Conservation (phyloP, 2,888 invertebrate species). For the Pristionchus maxplancki region DNA sequence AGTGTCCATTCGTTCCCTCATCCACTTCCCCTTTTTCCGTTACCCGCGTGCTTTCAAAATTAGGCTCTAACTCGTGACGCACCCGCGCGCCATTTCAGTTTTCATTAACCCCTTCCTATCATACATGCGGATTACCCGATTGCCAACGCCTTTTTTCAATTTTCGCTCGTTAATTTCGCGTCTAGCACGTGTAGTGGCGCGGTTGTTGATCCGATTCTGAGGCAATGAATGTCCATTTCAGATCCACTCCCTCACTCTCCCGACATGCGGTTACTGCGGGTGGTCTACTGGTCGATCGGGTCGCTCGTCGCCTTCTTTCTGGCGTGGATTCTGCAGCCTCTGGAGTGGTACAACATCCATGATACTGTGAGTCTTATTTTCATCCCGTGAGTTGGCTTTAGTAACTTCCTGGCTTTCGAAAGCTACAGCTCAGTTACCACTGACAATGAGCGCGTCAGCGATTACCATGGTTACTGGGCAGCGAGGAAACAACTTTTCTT, state of each 20-base stretch:
- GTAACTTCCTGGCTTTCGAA: too few relatives aligned
- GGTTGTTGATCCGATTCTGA: background rate
- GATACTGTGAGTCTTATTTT: background rate
- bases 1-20: background rate
- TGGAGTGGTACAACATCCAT: constrained; percentile 31
- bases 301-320: constrained; percentile 7
- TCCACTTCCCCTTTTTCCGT: background rate
- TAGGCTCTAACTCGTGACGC: background rate
- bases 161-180: background rate
- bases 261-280: constrained; percentile 21
- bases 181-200: background rate
- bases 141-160: background rate
- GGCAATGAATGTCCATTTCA: background rate
- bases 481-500: background rate
- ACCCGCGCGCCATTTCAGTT: background rate
- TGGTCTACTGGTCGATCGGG: background rate
- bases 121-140: background rate
- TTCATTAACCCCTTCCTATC: background rate
- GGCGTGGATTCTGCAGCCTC: constrained; percentile 21
- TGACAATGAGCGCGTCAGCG: background rate
- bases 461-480: background rate
- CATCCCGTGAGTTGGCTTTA: background rate
- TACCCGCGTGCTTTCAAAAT: background rate
- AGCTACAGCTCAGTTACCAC: background rate
- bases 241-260: background rate